phyloP scores from a whole-genome alignment of 2,113 vertebrate species.

The Neolamprologus brichardi region DNA sequence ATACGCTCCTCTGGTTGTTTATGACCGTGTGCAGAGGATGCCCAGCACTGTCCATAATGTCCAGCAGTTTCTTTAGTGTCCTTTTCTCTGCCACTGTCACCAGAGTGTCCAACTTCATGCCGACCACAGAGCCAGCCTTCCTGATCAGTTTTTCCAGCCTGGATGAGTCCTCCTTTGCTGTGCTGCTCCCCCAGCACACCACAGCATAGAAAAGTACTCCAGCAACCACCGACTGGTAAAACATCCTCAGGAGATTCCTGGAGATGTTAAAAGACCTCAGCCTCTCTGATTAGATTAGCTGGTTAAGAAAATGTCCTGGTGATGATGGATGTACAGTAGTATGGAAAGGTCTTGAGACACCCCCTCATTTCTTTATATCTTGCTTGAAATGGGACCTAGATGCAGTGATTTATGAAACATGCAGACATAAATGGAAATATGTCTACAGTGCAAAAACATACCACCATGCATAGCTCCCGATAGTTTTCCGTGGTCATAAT shows the following conservation, averaged over 20 bases:
- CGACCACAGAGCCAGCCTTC: neutral
- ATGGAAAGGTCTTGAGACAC: neutral
- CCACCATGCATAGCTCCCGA: neutral
- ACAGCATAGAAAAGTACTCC: accelerated
- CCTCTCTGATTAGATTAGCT: neutral
- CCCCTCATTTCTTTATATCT: neutral
- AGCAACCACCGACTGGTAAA: accelerated
- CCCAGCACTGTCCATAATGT: accelerated
- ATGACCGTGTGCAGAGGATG: neutral
- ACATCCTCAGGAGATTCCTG: neutral
- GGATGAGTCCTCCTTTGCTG: accelerated
- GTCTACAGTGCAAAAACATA: neutral
- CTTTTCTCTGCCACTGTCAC: neutral
- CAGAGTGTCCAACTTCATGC: neutral
- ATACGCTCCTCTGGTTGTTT: accelerated
- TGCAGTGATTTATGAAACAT: neutral
- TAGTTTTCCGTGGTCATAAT: neutral
- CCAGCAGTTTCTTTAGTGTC: neutral
- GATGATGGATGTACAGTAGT: neutral
- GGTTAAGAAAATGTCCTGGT: neutral
- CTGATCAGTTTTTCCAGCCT: accelerated
- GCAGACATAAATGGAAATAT: neutral
- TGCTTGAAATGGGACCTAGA: neutral
- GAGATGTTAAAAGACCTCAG: neutral
- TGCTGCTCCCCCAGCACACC: neutral